Evolutionary conservation across 2,113 vertebrate genomes (phyloP).

Genomic region (Synodontis membranacea): DNA sequence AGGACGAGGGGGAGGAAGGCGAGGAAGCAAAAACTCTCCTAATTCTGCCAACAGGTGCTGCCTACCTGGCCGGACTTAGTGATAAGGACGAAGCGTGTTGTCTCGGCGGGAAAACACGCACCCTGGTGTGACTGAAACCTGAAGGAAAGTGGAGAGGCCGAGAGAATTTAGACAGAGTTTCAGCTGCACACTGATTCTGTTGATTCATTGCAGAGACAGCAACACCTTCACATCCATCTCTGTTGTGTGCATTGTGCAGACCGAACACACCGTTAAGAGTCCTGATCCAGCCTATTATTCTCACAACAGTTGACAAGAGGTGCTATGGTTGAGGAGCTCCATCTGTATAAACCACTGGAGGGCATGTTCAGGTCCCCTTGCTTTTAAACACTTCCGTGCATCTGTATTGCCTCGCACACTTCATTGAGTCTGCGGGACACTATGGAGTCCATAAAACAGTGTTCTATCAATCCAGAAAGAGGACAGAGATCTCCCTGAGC

Average conservation of each 20-base stretch:
- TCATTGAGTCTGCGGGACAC: neutral
- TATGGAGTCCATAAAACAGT: slow-evolving; percentile 17
- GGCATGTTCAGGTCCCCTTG: slow-evolving; percentile 24
- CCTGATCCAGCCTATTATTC: neutral
- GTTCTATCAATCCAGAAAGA: slow-evolving; percentile 15
- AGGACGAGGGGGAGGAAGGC: too few relatives aligned
- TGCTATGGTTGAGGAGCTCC: slow-evolving; percentile 11
- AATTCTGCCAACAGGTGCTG: neutral
- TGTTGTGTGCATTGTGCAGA: neutral
- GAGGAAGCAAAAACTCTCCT: neutral
- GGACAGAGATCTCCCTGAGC: slow-evolving; percentile 17
- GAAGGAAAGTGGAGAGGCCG: neutral
- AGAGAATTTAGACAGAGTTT: slow-evolving; percentile 2
- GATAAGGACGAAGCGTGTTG: slow-evolving; percentile 15
- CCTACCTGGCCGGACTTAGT: neutral
- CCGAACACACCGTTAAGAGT: neutral
- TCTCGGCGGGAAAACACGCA: neutral
- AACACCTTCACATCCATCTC: neutral
- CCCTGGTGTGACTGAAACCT: neutral
- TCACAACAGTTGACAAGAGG: slow-evolving; percentile 2
- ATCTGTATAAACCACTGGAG: slow-evolving; percentile 35
- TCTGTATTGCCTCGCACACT: slow-evolving; percentile 3
- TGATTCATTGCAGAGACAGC: neutral
- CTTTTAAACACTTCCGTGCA: slow-evolving; percentile 29
- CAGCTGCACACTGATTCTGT: neutral